These are phyloP conservation scores for Gisinianus flammeolus DNA, from an alignment of 2,888 invertebrate genomes.

Conservation along the genomic window DNA sequence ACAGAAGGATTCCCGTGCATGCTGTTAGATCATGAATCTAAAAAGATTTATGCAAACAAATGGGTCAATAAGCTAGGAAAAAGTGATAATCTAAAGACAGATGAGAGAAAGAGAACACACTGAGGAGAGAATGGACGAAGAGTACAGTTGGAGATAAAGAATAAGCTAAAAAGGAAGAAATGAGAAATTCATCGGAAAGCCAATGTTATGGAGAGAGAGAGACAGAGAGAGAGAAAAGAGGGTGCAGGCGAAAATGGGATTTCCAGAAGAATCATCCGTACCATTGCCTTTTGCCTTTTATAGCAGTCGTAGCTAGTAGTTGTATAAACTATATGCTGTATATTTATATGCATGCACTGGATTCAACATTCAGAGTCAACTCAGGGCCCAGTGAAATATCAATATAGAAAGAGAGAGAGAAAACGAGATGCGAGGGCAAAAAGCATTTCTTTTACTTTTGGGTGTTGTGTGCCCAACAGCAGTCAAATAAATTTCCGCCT, in stretches of 20 bases:
- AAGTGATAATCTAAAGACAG: slow-evolving; percentile 39
- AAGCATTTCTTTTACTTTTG: slow-evolving; percentile 42
- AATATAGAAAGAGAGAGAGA: slow-evolving; percentile 1
- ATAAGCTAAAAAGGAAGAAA: background rate
- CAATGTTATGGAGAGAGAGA: slow-evolving; percentile 17
- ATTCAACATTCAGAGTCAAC: background rate
- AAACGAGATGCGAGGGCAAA: slow-evolving; percentile 30
- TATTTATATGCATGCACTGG: background rate
- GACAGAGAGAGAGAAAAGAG: slow-evolving; percentile 19
- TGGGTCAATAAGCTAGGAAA: slow-evolving; percentile 35
- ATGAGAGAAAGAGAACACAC: slow-evolving; percentile 16
- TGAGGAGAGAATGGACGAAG: background rate
- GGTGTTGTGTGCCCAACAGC: slow-evolving; percentile 33
- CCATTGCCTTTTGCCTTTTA: slow-evolving; percentile 33
- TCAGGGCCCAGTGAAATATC: background rate
- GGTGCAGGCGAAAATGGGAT: slow-evolving; percentile 35
- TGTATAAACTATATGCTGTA: slow-evolving; percentile 10
- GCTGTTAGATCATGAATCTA: slow-evolving; percentile 25
- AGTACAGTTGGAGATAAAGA: background rate
- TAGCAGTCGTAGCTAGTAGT: background rate
- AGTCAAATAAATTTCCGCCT: slow-evolving; percentile 45
- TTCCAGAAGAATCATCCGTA: slow-evolving; percentile 36
- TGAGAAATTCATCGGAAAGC: background rate
- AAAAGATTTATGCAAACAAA: slow-evolving; percentile 38
- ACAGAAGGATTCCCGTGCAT: slow-evolving; percentile 7